Evolutionary conservation across 2,113 vertebrate species (phyloP), one percentile per base, ranked within the genome.

Genomic region (Lasiurus cinereus): DNA sequence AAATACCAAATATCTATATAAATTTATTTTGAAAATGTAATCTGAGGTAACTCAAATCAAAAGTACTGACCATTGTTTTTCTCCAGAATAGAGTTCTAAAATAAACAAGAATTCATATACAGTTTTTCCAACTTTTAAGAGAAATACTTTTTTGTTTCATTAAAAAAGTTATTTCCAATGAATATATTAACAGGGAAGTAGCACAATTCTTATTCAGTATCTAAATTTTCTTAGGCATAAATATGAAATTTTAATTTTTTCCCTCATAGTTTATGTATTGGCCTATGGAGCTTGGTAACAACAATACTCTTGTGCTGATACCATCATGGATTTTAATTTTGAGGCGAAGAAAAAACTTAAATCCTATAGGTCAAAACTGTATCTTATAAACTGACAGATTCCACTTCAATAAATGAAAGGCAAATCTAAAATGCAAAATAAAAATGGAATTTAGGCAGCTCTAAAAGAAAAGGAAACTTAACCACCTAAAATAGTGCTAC

Each of bases 1-100:
- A 96, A 96, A 94, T 79, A 96, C 29, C 90, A 97, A 94, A 39
- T 84, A 93, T 36, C 33, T 97, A 97, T 85, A 90, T 92, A 93
- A 93, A 93, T 74, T 94, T 29, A 77, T 92, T 95, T 94, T 93
- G 70, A 93, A 96, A 96, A 94, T 73, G 82, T 33, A 94, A 85
- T 88, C 36, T 94, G 56, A 88, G 76, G 46, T 66, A 93, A 97
- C 69, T 86, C 43, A 91, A 88, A 96, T 90, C 31, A 88, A 90
- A 97, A 93, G 72, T 91, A 93, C 46, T 83, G 48, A 96, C n/a
- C 66, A 94, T 1, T 84, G 54, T 19, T 92, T 93, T 94, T 79
- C 50, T 95, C 72, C 76, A 93, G 90, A 97, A 92, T 90, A 82
- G 73, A 83, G 43, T 90, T 95, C 92, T 93, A 93, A 90, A 94